A percentile compares a stretch with the other conserved stretches of the same genome.
These are phyloP conservation scores for Omphaloscelis lunosa DNA, from an alignment of 2,888 invertebrate genomes.

Conservation along the genomic window DNA sequence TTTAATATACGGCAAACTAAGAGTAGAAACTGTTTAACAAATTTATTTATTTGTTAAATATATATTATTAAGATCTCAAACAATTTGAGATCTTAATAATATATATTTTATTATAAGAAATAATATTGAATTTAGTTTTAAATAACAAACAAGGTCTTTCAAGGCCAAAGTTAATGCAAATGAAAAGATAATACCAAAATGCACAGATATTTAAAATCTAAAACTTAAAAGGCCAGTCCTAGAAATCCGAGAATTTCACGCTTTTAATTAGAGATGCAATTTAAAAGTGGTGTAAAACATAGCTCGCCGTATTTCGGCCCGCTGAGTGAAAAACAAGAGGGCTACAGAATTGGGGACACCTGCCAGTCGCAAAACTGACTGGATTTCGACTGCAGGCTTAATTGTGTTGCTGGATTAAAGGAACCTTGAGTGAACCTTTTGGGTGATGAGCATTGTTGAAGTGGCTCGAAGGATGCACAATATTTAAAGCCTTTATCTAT, in stretches of 20 bases:
- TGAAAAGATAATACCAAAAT: neutral
- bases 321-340: conserved; percentile 44
- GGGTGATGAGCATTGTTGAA: neutral
- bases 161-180: neutral
- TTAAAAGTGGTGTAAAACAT: conserved; percentile 51
- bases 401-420: conserved; percentile 12
- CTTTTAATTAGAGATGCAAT: conserved; percentile 59
- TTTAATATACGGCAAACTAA: neutral
- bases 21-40: too few species aligned
- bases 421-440: neutral
- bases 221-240: neutral
- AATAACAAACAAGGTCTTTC: neutral
- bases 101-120: too few species aligned
- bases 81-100: too few species aligned
- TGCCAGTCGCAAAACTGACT: conserved; percentile 33
- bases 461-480: neutral
- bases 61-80: too few species aligned
- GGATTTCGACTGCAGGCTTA: neutral
- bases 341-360: conserved; percentile 47
- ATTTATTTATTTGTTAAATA: neutral
- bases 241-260: conserved; percentile 10
- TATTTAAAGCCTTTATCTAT: too few species aligned
- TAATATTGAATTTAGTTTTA: neutral
- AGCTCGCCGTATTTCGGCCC: conserved; percentile 42
- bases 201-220: neutral